Conservation (phyloP, 2,113 vertebrate genomes). For the Tyto alba region DNA sequence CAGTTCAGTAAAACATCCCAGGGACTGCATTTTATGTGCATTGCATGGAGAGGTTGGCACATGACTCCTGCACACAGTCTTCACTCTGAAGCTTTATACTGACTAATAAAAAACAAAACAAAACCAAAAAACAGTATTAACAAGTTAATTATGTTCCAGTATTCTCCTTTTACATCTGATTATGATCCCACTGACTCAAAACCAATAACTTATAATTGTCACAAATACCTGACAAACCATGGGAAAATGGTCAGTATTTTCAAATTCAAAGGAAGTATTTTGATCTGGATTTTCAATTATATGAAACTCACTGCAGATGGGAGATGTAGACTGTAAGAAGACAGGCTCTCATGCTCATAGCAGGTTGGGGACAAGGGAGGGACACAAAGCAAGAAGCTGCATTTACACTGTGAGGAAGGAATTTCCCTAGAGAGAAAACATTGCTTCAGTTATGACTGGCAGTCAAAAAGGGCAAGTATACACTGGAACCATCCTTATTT, state of each 20-base stretch:
- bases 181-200: constrained; percentile 21
- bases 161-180: neutral
- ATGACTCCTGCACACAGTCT: neutral
- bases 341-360: neutral
- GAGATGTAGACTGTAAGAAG: neutral
- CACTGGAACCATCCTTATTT: neutral
- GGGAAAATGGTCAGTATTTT: constrained; percentile 9
- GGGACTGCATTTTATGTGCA: neutral
- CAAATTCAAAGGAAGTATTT: constrained; percentile 1
- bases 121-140: constrained; percentile 39
- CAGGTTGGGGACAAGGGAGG: neutral
- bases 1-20: neutral
- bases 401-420: neutral
- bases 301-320: neutral
- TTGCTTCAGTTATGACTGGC: neutral
- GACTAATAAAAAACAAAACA: neutral
- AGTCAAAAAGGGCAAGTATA: neutral
- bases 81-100: neutral
- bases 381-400: neutral
- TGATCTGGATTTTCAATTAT: constrained; percentile 47
- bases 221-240: neutral
- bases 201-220: constrained; percentile 13
- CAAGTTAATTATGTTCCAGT: constrained; percentile 28
- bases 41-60: neutral
- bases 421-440: neutral